Evolutionary conservation across 2,888 invertebrate species (phyloP).

Genomic region (Notocelia uddmanniana): DNA sequence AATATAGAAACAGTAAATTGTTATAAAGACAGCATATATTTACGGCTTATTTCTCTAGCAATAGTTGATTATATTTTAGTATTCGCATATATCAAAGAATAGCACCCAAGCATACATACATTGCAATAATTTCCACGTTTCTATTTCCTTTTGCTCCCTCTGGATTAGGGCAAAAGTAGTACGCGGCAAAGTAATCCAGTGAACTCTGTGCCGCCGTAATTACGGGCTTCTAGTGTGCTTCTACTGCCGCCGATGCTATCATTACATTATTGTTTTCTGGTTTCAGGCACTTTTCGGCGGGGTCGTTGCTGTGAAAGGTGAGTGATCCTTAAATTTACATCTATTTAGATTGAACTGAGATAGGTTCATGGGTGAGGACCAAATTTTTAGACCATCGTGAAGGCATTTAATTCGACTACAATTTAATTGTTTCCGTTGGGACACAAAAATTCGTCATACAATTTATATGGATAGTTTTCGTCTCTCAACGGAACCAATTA

Average conservation of each 20-base stretch:
- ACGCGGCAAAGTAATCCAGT: constrained; percentile 19
- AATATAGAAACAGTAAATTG: not conserved
- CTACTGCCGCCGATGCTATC: constrained; percentile 7
- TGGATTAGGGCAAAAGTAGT: constrained; percentile 1
- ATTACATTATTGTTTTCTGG: constrained; percentile 31
- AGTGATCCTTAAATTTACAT: constrained; percentile 13
- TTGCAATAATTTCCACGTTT: not conserved
- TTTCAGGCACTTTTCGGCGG: constrained; percentile 33
- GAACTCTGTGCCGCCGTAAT: constrained; percentile 18
- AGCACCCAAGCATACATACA: not conserved
- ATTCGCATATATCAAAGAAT: not conserved
- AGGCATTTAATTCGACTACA: no score
- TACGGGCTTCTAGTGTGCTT: not conserved
- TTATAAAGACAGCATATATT: not conserved
- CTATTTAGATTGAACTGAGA: not conserved
- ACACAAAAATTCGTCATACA: no score
- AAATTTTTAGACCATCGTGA: no score
- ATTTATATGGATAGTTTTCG: no score
- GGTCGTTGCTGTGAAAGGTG: constrained; percentile 16
- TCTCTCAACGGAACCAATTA: no score
- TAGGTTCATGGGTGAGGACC: no score
- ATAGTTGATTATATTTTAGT: not conserved
- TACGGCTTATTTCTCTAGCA: not conserved
- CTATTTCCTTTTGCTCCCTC: constrained; percentile 2
- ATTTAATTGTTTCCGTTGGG: no score